Conservation (phyloP, 1,140 invertebrate species). For the Argopecten irradians region DNA sequence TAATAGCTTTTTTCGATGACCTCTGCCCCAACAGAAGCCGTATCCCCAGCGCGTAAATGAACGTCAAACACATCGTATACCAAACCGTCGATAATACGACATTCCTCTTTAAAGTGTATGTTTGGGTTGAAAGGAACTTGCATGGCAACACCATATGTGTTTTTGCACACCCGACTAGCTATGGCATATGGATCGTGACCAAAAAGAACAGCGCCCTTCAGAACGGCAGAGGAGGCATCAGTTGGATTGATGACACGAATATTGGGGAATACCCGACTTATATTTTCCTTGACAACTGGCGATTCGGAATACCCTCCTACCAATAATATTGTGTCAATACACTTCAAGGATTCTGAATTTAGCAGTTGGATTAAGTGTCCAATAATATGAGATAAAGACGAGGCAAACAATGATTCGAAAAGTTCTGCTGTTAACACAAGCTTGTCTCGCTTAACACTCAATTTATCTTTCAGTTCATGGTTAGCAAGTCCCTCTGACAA, state of each 20-base stretch:
- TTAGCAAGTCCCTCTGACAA: slow-evolving; percentile 31
- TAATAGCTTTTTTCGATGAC: slow-evolving; percentile 45
- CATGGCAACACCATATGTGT: slow-evolving; percentile 56
- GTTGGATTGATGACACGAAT: slow-evolving; percentile 45
- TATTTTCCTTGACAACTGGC: slow-evolving; percentile 36
- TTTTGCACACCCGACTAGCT: slow-evolving; percentile 45
- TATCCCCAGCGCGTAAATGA: slow-evolving; percentile 49
- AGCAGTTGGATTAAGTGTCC: slow-evolving; percentile 27
- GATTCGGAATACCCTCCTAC: slow-evolving; percentile 61
- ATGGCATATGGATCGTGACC: slow-evolving; percentile 50
- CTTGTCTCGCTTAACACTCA: slow-evolving; percentile 38
- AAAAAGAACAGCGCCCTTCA: slow-evolving; percentile 54
- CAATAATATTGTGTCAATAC: slow-evolving; percentile 35
- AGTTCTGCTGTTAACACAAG: slow-evolving; percentile 31
- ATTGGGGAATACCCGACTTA: slow-evolving; percentile 41
- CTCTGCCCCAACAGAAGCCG: slow-evolving; percentile 41
- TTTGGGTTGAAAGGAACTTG: slow-evolving; percentile 16
- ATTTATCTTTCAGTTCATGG: not conserved
- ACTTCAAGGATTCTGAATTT: not conserved
- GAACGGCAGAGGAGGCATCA: slow-evolving; percentile 42
- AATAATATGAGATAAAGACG: slow-evolving; percentile 42
- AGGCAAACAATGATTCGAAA: slow-evolving; percentile 37
- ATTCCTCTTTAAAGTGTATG: not conserved
- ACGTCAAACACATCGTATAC: slow-evolving; percentile 55
- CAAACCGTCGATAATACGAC: slow-evolving; percentile 35